phyloP scores from a whole-genome alignment of 2,113 vertebrate species.

The Nymphicus hollandicus region DNA sequence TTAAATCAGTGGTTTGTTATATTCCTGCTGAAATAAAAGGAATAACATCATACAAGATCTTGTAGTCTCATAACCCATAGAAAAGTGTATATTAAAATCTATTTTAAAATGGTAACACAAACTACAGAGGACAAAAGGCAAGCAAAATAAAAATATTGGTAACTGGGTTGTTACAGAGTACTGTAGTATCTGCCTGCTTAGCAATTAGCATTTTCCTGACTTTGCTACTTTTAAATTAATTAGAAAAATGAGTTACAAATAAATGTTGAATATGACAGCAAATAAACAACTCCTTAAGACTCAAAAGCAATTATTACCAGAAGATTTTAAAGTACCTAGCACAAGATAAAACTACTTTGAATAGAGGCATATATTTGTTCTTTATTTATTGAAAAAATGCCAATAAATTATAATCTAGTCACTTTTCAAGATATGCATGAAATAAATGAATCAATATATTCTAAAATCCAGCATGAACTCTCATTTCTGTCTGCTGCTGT shows the following conservation, averaged over 20 bases:
- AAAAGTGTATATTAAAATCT: background rate
- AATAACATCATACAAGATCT: background rate
- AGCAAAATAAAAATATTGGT: background rate
- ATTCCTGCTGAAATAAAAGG: background rate
- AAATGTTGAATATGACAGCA: background rate
- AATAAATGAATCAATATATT: background rate
- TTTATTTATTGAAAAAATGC: background rate
- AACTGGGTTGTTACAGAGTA: background rate
- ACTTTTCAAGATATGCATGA: background rate
- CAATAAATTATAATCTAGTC: background rate
- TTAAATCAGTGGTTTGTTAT: background rate
- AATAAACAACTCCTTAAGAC: background rate
- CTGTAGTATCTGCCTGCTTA: background rate
- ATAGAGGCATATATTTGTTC: background rate
- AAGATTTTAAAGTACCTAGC: background rate
- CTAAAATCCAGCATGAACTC: background rate
- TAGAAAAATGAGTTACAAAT: background rate
- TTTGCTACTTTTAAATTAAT: background rate
- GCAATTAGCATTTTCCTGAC: background rate
- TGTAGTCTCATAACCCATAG: background rate
- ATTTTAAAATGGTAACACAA: background rate
- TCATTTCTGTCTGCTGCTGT: background rate
- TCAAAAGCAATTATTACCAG: background rate
- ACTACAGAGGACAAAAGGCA: background rate
- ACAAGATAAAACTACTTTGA: background rate